phyloP scores from a whole-genome alignment of 2,797 vertebrate species.

The Notolepis coatsorum region DNA sequence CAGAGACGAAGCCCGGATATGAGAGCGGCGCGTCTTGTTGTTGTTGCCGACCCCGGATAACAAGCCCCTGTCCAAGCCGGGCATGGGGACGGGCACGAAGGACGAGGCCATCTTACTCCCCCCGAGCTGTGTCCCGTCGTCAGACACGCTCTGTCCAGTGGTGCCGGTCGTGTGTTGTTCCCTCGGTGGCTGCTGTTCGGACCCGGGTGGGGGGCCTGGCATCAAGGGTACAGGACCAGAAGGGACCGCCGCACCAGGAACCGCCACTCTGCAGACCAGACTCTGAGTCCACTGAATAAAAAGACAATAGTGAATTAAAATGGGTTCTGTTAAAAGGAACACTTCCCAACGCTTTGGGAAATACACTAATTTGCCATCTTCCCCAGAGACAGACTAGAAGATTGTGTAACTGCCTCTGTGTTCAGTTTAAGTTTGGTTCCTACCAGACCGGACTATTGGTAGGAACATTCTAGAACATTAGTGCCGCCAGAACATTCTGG shows the following conservation, averaged over 20 bases:
- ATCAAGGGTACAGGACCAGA: background rate
- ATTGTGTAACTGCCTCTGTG: too few relatives aligned
- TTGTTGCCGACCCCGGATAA: slow-evolving; percentile 50
- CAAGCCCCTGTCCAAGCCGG: slow-evolving; percentile 62
- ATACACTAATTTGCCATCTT: too few relatives aligned
- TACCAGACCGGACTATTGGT: too few relatives aligned
- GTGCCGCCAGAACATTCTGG: too few relatives aligned
- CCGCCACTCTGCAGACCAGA: background rate
- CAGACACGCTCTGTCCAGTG: background rate
- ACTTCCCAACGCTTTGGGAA: too few relatives aligned
- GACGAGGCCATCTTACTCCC: slow-evolving; percentile 71
- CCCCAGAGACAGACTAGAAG: background rate
- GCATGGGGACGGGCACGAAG: slow-evolving; percentile 76
- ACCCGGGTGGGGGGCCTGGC: slow-evolving; percentile 5
- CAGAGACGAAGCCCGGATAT: slow-evolving; percentile 69
- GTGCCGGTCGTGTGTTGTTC: background rate
- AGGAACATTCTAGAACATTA: too few relatives aligned
- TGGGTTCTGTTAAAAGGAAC: too few relatives aligned
- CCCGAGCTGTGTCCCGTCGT: slow-evolving; percentile 10
- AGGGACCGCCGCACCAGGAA: background rate
- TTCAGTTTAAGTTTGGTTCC: too few relatives aligned
- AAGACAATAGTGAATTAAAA: background rate
- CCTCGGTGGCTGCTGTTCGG: background rate
- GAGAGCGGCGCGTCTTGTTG: slow-evolving; percentile 52
- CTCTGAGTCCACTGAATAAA: slow-evolving; percentile 29